phyloP scores from a whole-genome alignment of 2,888 invertebrate genomes.

The Cantharis flavilabris region DNA sequence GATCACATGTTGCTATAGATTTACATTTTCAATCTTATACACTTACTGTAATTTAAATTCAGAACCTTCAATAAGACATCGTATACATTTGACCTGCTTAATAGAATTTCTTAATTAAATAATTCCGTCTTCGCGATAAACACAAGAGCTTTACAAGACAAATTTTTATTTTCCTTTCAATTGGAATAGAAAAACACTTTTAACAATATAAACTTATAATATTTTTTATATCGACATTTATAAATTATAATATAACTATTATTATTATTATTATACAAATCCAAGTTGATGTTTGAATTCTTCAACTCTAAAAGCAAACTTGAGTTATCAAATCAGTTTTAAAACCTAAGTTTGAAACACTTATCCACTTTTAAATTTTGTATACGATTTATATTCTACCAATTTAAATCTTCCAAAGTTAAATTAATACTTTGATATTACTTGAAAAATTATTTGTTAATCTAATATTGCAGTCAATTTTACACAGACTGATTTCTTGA shows the following conservation, averaged over 20 bases:
- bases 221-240: not conserved
- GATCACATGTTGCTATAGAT: slow-evolving; percentile 42
- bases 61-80: slow-evolving; percentile 43
- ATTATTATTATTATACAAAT: not conserved
- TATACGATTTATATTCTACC: not conserved
- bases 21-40: slow-evolving; percentile 39
- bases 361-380: not conserved
- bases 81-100: not conserved
- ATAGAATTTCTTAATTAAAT: not conserved
- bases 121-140: not conserved
- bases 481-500: not conserved
- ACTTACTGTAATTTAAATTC: slow-evolving; percentile 40
- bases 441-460: not conserved
- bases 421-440: not conserved
- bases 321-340: not conserved
- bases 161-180: not conserved
- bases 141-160: not conserved
- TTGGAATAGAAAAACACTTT: not conserved
- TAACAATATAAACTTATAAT: not conserved
- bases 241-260: too few species aligned
- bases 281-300: not conserved
- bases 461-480: not conserved
- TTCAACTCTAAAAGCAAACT: not conserved
- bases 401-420: not conserved
- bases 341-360: not conserved